A percentile compares a stretch with the other conserved stretches of the same genome.
These are phyloP conservation scores for Pogonocherus hispidulus DNA, from an alignment of 2,888 invertebrate genomes.

Conservation along the genomic window DNA sequence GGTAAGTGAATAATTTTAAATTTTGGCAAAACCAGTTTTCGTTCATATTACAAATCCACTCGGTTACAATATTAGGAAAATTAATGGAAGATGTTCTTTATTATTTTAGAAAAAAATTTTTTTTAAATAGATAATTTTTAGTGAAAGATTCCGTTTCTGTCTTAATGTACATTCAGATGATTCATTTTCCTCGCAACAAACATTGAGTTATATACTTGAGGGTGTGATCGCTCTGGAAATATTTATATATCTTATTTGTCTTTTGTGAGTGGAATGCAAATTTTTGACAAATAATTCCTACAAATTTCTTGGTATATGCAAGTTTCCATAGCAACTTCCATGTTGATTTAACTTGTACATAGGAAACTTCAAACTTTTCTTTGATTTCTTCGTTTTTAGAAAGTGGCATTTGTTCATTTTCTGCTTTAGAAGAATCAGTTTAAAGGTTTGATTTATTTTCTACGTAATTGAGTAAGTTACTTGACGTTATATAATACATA, in stretches of 20 bases:
- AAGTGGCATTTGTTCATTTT: constrained; percentile 12
- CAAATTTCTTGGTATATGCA: neutral
- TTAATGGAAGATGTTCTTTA: neutral
- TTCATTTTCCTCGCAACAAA: constrained; percentile 35
- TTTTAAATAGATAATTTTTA: neutral
- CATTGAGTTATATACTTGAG: constrained; percentile 20
- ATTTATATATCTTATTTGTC: neutral
- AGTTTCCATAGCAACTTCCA: neutral
- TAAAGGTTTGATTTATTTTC: neutral
- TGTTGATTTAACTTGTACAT: neutral
- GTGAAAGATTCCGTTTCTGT: constrained; percentile 4
- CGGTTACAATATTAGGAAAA: no score
- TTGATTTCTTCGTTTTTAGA: constrained; percentile 8
- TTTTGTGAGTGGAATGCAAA: neutral
- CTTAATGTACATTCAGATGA: constrained; percentile 41
- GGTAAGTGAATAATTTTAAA: constrained; percentile 42
- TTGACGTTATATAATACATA: neutral
- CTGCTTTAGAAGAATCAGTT: neutral
- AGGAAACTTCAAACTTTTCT: neutral
- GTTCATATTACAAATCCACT: no score
- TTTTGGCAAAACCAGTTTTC: constrained; percentile 39
- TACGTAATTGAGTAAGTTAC: neutral
- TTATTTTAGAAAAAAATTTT: neutral
- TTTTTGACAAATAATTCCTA: neutral
- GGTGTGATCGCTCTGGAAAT: neutral